Conservation (phyloP, 2,113 vertebrate species). For the Aptenodytes patagonicus region DNA sequence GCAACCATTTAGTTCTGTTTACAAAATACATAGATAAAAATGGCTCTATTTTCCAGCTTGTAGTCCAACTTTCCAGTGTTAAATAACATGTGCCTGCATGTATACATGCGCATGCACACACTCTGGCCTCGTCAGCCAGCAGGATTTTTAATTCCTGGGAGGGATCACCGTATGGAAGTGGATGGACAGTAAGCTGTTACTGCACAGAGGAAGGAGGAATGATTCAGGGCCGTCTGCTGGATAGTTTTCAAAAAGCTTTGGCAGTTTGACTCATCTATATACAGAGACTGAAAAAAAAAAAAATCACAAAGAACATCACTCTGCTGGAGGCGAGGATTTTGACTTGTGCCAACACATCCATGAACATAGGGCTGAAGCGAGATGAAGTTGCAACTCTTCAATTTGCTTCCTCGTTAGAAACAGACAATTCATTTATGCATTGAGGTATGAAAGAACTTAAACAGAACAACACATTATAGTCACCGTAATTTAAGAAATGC, state of each 20-base stretch:
- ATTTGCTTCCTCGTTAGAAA: neutral
- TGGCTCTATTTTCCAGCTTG: neutral
- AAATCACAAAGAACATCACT: neutral
- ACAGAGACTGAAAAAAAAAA: neutral
- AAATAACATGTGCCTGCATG: neutral
- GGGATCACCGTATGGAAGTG: neutral
- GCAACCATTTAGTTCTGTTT: neutral
- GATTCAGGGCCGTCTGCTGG: neutral
- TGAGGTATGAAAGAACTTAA: neutral
- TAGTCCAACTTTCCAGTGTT: rapidly evolving
- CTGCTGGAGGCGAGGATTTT: neutral
- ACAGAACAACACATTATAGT: neutral
- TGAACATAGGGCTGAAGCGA: neutral
- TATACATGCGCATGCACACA: rapidly evolving
- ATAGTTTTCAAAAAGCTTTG: neutral
- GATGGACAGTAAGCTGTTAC: neutral
- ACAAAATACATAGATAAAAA: neutral
- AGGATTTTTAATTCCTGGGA: neutral
- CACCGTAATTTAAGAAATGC: neutral
- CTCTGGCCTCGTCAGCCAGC: neutral
- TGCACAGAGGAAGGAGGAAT: neutral
- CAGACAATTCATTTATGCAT: neutral
- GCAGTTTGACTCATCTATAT: neutral
- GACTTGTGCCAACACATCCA: neutral
- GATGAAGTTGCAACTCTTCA: neutral